phyloP scores from a whole-genome alignment of 2,888 invertebrate genomes.

The Gymnocheta viridis region DNA sequence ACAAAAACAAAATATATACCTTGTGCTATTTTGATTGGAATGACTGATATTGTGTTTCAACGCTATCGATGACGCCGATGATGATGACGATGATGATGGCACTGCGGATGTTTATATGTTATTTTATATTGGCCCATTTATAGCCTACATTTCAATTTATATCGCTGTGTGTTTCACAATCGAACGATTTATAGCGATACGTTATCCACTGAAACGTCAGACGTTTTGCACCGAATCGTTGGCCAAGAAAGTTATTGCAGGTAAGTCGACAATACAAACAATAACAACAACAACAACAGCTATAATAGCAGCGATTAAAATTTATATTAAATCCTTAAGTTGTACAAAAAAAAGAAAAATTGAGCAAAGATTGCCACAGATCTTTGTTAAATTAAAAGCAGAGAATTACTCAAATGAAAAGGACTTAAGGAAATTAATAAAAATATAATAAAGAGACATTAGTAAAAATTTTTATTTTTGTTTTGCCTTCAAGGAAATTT shows the following conservation, averaged over 20 bases:
- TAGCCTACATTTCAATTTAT: slow-evolving; percentile 88
- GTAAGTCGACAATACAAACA: slow-evolving; percentile 73
- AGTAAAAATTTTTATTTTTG: not conserved
- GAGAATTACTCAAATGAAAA: not conserved
- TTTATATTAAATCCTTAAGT: slow-evolving; percentile 30
- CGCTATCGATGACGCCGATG: slow-evolving; percentile 22
- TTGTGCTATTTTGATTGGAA: slow-evolving; percentile 46
- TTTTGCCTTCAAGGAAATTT: not conserved
- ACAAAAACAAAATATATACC: slow-evolving; percentile 5
- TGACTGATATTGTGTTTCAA: slow-evolving; percentile 39
- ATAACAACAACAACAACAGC: not conserved
- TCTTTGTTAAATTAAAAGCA: not conserved
- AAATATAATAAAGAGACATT: not conserved
- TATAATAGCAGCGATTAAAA: slow-evolving; percentile 26
- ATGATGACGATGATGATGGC: slow-evolving; percentile 39
- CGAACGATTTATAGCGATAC: slow-evolving; percentile 89
- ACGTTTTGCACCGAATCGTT: slow-evolving; percentile 87
- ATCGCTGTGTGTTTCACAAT: slow-evolving; percentile 89
- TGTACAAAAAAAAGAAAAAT: not conserved
- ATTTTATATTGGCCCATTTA: slow-evolving; percentile 66
- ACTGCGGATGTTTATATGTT: slow-evolving; percentile 10
- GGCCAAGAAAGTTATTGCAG: slow-evolving; percentile 86
- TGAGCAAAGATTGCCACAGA: slow-evolving; percentile 11
- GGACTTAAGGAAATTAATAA: not conserved
- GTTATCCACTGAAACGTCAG: slow-evolving; percentile 88